Conservation (phyloP, 1,140 invertebrate genomes). For the Sycobia sp. region DNA sequence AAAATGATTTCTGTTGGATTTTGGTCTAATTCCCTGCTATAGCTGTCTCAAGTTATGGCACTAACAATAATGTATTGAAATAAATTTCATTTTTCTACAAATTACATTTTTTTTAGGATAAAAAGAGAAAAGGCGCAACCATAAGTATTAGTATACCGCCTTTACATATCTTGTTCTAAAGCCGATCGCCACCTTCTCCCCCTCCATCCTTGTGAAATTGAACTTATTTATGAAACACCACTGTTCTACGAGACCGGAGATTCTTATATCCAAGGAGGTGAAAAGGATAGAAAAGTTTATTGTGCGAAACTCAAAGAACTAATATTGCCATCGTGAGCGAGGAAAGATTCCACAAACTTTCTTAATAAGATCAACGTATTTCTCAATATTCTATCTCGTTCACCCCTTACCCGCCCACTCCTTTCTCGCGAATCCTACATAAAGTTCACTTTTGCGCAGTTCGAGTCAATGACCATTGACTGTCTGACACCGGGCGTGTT, state of each 20-base stretch:
- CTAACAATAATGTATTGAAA: too few relatives aligned
- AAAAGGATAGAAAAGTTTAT: constrained; percentile 22
- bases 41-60: too few relatives aligned
- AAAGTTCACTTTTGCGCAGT: constrained; percentile 13
- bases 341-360: constrained; percentile 21
- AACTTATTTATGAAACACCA: constrained; percentile 25
- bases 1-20: too few relatives aligned
- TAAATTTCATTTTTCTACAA: too few relatives aligned
- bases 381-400: too few relatives aligned
- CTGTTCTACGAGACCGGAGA: constrained; percentile 1
- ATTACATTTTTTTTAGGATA: too few relatives aligned
- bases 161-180: too few relatives aligned
- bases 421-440: constrained; percentile 4
- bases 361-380: constrained; percentile 32
- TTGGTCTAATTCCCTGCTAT: too few relatives aligned
- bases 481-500: too few relatives aligned
- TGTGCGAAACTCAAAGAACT: constrained; percentile 15
- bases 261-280: constrained; percentile 1
- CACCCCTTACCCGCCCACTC: too few relatives aligned
- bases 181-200: constrained; percentile 2
- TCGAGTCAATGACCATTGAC: constrained; percentile 19
- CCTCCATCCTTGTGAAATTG: constrained; percentile 3
- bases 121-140: too few relatives aligned
- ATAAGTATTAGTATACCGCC: too few relatives aligned
- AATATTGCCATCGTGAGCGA: constrained; percentile 4